Percentiles rank a stretch among this genome's conserved stretches.
These are phyloP conservation scores for Charadrius vociferus DNA, from an alignment of 2,113 vertebrate species.

Conservation along the genomic window DNA sequence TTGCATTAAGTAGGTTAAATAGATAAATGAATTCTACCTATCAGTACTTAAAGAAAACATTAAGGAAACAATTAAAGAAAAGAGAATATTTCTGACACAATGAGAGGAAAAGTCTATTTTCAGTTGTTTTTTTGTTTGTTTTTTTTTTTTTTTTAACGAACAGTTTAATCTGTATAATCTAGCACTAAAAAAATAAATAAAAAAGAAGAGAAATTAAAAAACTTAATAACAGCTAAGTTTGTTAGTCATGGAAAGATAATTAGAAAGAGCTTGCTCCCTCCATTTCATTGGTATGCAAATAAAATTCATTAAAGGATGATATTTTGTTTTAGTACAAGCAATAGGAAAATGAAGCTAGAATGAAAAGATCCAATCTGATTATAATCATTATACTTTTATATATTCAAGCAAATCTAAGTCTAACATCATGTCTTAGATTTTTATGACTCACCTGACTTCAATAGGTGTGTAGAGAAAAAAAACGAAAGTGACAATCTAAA, in stretches of 20 bases:
- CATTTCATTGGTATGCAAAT: constrained; percentile 57
- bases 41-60: too few relatives aligned
- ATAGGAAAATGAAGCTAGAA: not conserved
- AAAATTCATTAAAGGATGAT: constrained; percentile 56
- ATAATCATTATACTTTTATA: not conserved
- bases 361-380: constrained; percentile 8
- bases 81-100: too few relatives aligned
- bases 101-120: too few relatives aligned
- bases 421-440: not conserved
- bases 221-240: not conserved
- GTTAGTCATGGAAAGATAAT: constrained; percentile 36
- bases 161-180: too few relatives aligned
- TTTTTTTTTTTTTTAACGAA: too few relatives aligned
- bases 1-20: too few relatives aligned
- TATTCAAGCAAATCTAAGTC: not conserved
- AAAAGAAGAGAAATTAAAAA: too few relatives aligned
- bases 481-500: not conserved
- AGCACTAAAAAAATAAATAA: too few relatives aligned
- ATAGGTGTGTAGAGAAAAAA: not conserved
- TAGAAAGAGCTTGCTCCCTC: constrained; percentile 9
- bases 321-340: not conserved
- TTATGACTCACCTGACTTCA: not conserved
- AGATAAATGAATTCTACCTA: too few relatives aligned
- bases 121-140: too few relatives aligned
- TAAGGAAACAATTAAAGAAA: too few relatives aligned